phyloP scores from a whole-genome alignment of 2,797 vertebrate genomes.

The Galagoides demidoff region DNA sequence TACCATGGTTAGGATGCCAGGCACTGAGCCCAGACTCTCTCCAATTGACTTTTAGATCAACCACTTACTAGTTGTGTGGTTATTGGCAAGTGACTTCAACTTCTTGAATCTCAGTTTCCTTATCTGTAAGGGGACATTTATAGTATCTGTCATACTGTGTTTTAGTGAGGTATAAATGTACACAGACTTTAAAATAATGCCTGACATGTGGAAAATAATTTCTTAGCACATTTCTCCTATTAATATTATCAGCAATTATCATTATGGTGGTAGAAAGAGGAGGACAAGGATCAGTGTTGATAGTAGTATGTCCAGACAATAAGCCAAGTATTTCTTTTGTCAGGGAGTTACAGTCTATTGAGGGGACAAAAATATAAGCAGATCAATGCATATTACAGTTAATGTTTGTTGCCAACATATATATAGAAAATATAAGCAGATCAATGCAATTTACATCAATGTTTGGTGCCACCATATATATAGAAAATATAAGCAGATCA shows the following conservation, averaged over 20 bases:
- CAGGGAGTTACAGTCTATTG: neutral
- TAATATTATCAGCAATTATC: neutral
- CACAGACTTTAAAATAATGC: neutral
- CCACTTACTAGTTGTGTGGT: neutral
- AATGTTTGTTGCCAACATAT: neutral
- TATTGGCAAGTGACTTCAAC: neutral
- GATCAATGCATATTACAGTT: neutral
- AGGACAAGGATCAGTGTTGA: neutral
- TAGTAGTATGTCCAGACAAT: neutral
- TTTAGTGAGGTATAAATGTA: neutral
- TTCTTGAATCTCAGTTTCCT: neutral
- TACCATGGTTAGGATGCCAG: neutral
- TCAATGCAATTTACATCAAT: neutral
- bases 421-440: neutral
- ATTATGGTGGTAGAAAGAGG: neutral
- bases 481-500: neutral
- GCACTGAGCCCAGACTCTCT: neutral
- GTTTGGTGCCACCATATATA: neutral
- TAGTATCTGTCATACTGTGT: neutral
- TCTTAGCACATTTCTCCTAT: neutral
- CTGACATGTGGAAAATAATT: neutral
- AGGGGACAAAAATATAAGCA: neutral
- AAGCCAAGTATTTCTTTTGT: neutral
- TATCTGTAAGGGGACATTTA: neutral
- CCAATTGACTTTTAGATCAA: neutral